Evolutionary conservation across 2,888 invertebrate species (phyloP).

Genomic region (Colletes collaris): DNA sequence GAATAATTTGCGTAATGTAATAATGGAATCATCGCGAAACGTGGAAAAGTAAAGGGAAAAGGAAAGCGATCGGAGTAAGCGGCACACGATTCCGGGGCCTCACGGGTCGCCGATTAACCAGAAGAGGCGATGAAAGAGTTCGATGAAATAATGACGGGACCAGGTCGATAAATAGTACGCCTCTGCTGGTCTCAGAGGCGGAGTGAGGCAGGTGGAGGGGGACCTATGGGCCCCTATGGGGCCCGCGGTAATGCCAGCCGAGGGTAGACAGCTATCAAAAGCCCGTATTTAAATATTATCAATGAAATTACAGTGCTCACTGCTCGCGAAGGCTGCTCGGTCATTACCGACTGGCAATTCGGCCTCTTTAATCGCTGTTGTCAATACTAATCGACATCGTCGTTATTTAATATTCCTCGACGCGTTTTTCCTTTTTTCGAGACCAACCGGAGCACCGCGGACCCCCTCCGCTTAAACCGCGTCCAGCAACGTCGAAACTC

Average conservation of each 20-base stretch:
- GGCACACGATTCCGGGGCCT: constrained; percentile 35
- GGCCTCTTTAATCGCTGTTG: constrained; percentile 78
- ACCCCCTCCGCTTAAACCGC: not conserved
- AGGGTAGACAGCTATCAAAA: constrained; percentile 78
- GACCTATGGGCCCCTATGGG: constrained; percentile 43
- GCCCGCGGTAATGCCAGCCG: constrained; percentile 63
- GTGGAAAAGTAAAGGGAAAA: no score
- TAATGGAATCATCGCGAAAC: not conserved
- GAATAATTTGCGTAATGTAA: constrained; percentile 37
- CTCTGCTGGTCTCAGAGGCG: constrained; percentile 62
- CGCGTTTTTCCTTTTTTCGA: constrained; percentile 23
- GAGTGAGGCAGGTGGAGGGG: constrained; percentile 57
- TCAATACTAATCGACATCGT: constrained; percentile 79
- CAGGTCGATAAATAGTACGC: constrained; percentile 78
- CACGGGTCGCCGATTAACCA: constrained; percentile 61
- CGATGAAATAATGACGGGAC: constrained; percentile 81
- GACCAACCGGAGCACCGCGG: not conserved
- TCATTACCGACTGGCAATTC: constrained; percentile 74
- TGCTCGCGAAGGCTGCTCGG: constrained; percentile 61
- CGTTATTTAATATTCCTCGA: constrained; percentile 78
- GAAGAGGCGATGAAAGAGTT: constrained; percentile 79
- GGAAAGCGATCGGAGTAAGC: not conserved
- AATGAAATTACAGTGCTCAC: constrained; percentile 79
- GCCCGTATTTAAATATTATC: constrained; percentile 81
- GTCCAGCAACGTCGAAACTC: no score